Conservation (phyloP, 1,140 invertebrate species). For the Camponotus vicinus region DNA sequence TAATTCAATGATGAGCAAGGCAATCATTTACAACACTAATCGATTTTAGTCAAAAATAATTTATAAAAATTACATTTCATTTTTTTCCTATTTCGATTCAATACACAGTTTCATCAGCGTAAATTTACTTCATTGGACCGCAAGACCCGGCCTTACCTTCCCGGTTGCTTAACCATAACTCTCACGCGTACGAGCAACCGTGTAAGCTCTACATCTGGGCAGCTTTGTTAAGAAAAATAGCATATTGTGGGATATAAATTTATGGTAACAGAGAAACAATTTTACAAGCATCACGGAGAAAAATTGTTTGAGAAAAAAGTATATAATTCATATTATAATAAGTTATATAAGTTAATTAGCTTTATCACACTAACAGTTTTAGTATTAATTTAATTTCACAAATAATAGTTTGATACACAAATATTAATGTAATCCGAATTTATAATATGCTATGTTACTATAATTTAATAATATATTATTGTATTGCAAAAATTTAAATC, state of each 20-base stretch:
- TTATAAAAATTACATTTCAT: conserved; percentile 69
- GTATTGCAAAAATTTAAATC: not conserved
- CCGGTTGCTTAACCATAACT: conserved; percentile 65
- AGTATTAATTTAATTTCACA: conserved; percentile 1
- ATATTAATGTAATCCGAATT: conserved; percentile 4
- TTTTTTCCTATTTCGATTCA: conserved; percentile 44
- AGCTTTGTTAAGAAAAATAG: conserved; percentile 69
- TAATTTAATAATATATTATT: not conserved
- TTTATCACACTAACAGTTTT: not conserved
- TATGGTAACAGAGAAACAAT: conserved; percentile 56
- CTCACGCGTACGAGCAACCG: conserved; percentile 48
- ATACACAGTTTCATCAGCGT: conserved; percentile 73
- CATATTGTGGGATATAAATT: conserved; percentile 63
- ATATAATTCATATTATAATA: conserved; percentile 11
- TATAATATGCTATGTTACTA: not conserved
- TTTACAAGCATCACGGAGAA: conserved; percentile 23
- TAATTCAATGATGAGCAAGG: conserved; percentile 1
- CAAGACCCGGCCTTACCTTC: conserved; percentile 7
- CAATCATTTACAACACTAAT: conserved; percentile 23
- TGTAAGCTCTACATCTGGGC: conserved; percentile 59
- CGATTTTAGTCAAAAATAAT: conserved; percentile 53
- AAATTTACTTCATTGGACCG: conserved; percentile 70
- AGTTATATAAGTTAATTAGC: not conserved
- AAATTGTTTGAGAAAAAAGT: not conserved
- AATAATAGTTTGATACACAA: not conserved